Evolutionary conservation across 2,113 vertebrate species (phyloP).

Genomic region (Oceanites oceanicus): DNA sequence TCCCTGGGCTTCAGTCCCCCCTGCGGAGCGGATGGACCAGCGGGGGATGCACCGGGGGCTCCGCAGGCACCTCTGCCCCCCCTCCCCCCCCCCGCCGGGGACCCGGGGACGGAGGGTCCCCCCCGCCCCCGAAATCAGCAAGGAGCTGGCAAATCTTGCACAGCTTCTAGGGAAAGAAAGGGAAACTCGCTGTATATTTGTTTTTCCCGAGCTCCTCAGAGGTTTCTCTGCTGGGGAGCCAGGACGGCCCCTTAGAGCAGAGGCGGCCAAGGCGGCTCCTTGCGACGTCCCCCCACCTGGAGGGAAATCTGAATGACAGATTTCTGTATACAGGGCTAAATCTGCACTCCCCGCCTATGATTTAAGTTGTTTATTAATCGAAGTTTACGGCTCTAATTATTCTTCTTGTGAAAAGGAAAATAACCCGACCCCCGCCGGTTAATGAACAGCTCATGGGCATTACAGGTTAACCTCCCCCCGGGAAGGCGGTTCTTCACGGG

Average conservation of each 20-base stretch:
- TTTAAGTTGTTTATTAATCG: slow-evolving; percentile 48
- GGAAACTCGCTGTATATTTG: background rate
- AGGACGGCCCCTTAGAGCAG: background rate
- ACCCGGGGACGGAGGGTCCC: background rate
- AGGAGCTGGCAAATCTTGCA: background rate
- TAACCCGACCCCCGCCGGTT: slow-evolving; percentile 51
- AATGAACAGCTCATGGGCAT: slow-evolving; percentile 64
- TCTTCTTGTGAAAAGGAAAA: slow-evolving; percentile 43
- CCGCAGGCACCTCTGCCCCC: background rate
- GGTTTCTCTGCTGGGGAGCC: background rate
- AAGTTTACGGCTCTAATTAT: slow-evolving; percentile 46
- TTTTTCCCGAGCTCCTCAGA: background rate
- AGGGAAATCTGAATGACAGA: background rate
- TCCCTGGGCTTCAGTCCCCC: background rate
- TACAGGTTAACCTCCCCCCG: slow-evolving; percentile 33
- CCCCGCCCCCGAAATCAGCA: background rate
- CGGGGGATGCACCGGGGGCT: background rate
- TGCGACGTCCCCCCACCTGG: background rate
- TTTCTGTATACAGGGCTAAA: background rate
- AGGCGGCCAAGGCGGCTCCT: background rate
- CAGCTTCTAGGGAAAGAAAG: background rate
- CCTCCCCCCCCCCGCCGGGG: no score
- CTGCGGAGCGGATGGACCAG: no score
- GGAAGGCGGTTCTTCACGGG: slow-evolving; percentile 30
- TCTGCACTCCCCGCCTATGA: background rate